Evolutionary conservation across 2,797 vertebrate genomes (phyloP), one percentile per base, ranked within the genome.

Genomic region (Pseudocheirus occidentalis): DNA sequence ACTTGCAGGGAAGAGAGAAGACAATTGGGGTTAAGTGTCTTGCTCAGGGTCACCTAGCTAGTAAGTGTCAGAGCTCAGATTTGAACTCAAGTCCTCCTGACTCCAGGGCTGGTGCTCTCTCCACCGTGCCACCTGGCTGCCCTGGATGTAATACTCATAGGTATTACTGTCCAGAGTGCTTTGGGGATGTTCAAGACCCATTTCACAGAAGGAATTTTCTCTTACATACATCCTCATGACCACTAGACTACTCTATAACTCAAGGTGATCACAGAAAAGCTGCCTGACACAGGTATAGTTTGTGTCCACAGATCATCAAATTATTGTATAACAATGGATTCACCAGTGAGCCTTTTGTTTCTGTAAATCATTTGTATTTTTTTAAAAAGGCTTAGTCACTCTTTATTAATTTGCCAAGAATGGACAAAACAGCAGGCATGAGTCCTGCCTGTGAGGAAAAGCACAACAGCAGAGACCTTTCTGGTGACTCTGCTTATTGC

Each of bases 321-420:
- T 94, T 97, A 81, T 91, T 89, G 89, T 31, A 56, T 2, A 54
- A 58, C 50, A 58, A 58, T 93, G 59, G 66, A 89, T 91, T 55
- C 73, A 93, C 92, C 94, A 55, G 18, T n/a, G 93, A 92, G 40
- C 10, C 40, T 34, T 89, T 66, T 73, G 92, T 81, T 93, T 96
- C 34, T 14, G 46, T 59, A 90, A 92, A 66, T 27, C n/a, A n/a
- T n/a, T n/a, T n/a, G n/a, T n/a, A n/a, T n/a, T n/a, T n/a, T n/a
- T n/a, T n/a, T n/a, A n/a, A n/a, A 94, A 96, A 46, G 59, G 93
- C 57, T 55, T 7, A 31, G 52, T 91, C 90, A 50, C 66, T 87
- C 92, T 54, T n/a, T 90, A 95, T 90, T 93, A 92, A 94, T 50
- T 95, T 92, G 55, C 29, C 40, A 90, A 58, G 90, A 95, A 93